phyloP scores from a whole-genome alignment of 2,797 vertebrate genomes.

The Acanthurus leucopareius region DNA sequence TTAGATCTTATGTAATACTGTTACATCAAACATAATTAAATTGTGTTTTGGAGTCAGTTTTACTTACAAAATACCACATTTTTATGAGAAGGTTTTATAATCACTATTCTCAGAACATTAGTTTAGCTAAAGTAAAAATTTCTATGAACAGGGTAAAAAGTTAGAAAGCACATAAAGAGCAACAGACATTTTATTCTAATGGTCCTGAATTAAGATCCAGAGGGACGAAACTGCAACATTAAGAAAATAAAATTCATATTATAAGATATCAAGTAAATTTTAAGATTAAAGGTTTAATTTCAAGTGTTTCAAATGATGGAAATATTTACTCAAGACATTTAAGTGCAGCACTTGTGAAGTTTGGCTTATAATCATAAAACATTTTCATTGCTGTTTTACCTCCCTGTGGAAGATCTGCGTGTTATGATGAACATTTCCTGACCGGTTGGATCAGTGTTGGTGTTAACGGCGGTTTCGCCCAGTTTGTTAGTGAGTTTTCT shows the following conservation, averaged over 20 bases:
- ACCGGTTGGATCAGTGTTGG: slow-evolving; percentile 4
- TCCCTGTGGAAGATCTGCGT: background rate
- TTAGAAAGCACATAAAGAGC: background rate
- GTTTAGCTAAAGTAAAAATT: background rate
- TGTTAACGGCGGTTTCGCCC: slow-evolving; percentile 18
- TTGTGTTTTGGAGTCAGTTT: background rate
- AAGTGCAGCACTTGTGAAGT: background rate
- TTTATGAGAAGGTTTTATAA: background rate
- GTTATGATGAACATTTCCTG: background rate
- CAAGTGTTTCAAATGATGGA: slow-evolving; percentile 5
- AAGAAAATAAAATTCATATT: background rate
- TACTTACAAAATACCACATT: background rate
- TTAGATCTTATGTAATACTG: background rate
- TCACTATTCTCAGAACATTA: background rate
- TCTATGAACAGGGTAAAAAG: background rate
- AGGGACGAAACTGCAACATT: background rate
- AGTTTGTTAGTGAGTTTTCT: slow-evolving; percentile 33
- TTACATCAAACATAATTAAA: background rate
- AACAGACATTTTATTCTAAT: background rate
- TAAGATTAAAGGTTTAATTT: background rate
- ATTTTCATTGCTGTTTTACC: background rate
- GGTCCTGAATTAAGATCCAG: too few relatives aligned
- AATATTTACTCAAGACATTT: slow-evolving; percentile 28
- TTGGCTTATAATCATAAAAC: background rate
- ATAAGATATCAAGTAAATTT: background rate